Conservation (phyloP, 2,113 vertebrate species). For the Oncorhynchus mykiss region DNA sequence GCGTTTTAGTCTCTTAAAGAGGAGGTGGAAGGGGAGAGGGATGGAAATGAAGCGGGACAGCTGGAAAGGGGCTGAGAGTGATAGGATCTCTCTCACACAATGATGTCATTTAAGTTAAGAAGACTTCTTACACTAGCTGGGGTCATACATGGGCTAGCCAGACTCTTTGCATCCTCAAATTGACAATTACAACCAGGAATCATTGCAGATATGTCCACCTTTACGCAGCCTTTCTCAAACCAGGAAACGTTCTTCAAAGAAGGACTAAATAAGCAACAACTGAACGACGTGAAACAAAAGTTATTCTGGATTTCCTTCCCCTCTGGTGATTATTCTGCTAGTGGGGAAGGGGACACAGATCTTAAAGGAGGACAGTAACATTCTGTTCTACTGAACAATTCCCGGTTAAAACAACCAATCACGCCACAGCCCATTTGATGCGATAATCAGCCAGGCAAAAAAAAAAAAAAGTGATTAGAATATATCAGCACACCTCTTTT, state of each 20-base stretch:
- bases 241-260: no score
- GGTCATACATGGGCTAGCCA: not conserved
- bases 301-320: not conserved
- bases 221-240: no score
- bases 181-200: no score
- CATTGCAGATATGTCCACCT: no score
- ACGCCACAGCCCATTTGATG: constrained; percentile 51
- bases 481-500: constrained; percentile 57
- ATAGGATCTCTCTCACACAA: not conserved
- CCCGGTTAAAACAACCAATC: constrained; percentile 46
- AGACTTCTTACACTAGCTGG: not conserved
- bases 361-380: constrained; percentile 30
- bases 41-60: constrained; percentile 1
- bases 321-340: not conserved
- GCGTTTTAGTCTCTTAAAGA: constrained; percentile 16
- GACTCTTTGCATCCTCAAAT: not conserved
- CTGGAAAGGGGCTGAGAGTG: constrained; percentile 2
- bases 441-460: constrained; percentile 49
- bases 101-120: not conserved
- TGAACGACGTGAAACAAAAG: not conserved
- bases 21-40: not conserved
- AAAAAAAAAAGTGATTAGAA: constrained; percentile 51
- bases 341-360: constrained; percentile 8
- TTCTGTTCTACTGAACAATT: constrained; percentile 45
- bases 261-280: no score